Evolutionary conservation across 1,140 invertebrate species (phyloP).

Genomic region (Polypedilum pembai): DNA sequence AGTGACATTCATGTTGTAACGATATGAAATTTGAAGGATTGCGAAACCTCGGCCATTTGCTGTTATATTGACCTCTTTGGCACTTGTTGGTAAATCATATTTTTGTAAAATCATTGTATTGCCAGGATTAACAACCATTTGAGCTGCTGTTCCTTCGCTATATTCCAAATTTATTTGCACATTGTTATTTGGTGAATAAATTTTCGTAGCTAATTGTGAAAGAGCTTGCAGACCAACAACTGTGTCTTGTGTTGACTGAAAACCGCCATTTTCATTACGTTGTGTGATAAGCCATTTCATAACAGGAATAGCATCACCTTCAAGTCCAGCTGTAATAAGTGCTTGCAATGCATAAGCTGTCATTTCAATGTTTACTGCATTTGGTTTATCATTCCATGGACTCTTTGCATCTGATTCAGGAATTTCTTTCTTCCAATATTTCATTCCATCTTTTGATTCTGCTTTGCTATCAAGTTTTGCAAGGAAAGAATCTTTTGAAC

Average conservation of each 20-base stretch:
- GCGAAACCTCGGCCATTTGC: constrained; percentile 77
- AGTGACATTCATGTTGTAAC: constrained; percentile 82
- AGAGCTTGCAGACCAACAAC: constrained; percentile 66
- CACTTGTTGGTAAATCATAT: constrained; percentile 46
- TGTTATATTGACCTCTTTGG: constrained; percentile 51
- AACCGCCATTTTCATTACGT: constrained; percentile 73
- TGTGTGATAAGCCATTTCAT: constrained; percentile 78
- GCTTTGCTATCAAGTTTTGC: constrained; percentile 36
- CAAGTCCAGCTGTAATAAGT: constrained; percentile 56
- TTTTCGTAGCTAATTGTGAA: constrained; percentile 58
- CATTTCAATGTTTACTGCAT: constrained; percentile 78
- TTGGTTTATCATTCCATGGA: constrained; percentile 60
- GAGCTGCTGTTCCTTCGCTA: constrained; percentile 49
- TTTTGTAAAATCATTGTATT: constrained; percentile 72
- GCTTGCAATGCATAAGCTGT: constrained; percentile 73
- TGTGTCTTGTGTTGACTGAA: constrained; percentile 65
- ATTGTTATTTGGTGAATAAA: constrained; percentile 48
- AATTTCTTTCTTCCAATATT: constrained; percentile 63
- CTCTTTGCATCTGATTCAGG: constrained; percentile 55
- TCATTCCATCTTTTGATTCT: constrained; percentile 48
- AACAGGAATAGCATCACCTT: constrained; percentile 65
- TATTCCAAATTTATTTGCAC: constrained; percentile 51
- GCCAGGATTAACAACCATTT: constrained; percentile 57
- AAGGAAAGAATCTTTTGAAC: constrained; percentile 35
- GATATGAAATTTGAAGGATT: constrained; percentile 73